Evolutionary conservation across 2,888 invertebrate species (phyloP).

Genomic region (Masnerella sp.): DNA sequence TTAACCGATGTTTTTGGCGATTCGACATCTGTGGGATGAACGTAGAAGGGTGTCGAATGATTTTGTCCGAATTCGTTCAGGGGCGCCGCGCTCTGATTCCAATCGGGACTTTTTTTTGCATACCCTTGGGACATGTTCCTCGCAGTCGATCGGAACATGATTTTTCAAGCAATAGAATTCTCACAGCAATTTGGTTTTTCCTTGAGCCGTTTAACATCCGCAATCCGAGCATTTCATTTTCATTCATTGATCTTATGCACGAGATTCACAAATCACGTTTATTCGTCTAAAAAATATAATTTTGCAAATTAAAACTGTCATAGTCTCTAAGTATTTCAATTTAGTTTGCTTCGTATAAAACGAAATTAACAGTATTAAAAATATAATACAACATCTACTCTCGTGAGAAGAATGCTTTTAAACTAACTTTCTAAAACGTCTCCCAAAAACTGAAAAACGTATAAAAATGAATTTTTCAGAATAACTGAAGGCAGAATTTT

Average conservation of each 20-base stretch:
- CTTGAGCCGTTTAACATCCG: conserved; percentile 12
- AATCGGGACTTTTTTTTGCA: conserved; percentile 31
- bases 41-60: conserved; percentile 57
- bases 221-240: conserved; percentile 34
- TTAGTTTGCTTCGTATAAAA: too few species aligned
- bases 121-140: conserved; percentile 55
- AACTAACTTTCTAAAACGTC: too few species aligned
- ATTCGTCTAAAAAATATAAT: too few species aligned
- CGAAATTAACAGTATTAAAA: too few species aligned
- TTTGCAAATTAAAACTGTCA: too few species aligned
- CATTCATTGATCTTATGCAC: conserved; percentile 12
- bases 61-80: conserved; percentile 40
- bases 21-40: conserved; percentile 55
- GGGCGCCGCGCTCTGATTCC: conserved; percentile 44
- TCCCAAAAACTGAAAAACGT: too few species aligned
- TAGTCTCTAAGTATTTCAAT: too few species aligned
- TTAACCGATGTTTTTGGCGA: conserved; percentile 63
- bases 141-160: conserved; percentile 29
- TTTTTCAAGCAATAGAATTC: conserved; percentile 30
- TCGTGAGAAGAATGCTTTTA: too few species aligned
- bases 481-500: too few species aligned
- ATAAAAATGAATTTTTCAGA: too few species aligned
- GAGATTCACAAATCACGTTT: conserved; percentile 14
- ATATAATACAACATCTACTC: too few species aligned
- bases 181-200: conserved; percentile 15